phyloP scores from a whole-genome alignment of 2,888 invertebrate genomes.

The Eretmocerus hayati region DNA sequence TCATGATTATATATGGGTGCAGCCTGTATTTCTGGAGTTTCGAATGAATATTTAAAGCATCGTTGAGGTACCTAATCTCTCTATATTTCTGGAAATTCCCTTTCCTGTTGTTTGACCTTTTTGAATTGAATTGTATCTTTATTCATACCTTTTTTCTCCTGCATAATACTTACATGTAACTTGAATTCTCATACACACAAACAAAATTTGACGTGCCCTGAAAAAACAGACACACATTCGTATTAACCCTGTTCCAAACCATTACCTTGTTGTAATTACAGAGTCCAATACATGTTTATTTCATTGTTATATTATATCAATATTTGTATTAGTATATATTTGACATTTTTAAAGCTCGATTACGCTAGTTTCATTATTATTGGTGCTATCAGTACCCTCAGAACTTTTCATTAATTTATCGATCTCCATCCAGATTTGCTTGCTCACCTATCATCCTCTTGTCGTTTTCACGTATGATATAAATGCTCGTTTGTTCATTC shows the following conservation, averaged over 20 bases:
- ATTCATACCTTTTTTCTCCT: neutral
- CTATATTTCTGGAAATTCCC: conserved; percentile 5
- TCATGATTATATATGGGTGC: conserved; percentile 48
- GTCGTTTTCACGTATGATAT: no score
- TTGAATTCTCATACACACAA: neutral
- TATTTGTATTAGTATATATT: neutral
- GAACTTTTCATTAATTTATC: neutral
- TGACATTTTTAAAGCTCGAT: neutral
- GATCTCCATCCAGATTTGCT: neutral
- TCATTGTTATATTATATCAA: no score
- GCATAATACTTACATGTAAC: neutral
- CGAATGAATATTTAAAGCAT: conserved; percentile 49
- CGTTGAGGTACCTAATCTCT: conserved; percentile 44
- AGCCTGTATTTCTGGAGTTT: conserved; percentile 58
- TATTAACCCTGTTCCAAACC: no score
- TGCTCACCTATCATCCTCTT: no score
- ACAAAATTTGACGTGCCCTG: no score
- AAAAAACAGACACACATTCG: no score
- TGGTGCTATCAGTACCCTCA: neutral
- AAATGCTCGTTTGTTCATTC: no score
- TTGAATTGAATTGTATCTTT: neutral
- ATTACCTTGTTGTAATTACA: neutral
- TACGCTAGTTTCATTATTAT: neutral
- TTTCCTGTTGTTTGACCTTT: neutral
- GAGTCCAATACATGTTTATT: neutral